A percentile compares a stretch with the other conserved stretches of the same genome.
Conservation (phyloP, 2,797 vertebrate genomes). For the Phrynocephalus guinanensis region DNA sequence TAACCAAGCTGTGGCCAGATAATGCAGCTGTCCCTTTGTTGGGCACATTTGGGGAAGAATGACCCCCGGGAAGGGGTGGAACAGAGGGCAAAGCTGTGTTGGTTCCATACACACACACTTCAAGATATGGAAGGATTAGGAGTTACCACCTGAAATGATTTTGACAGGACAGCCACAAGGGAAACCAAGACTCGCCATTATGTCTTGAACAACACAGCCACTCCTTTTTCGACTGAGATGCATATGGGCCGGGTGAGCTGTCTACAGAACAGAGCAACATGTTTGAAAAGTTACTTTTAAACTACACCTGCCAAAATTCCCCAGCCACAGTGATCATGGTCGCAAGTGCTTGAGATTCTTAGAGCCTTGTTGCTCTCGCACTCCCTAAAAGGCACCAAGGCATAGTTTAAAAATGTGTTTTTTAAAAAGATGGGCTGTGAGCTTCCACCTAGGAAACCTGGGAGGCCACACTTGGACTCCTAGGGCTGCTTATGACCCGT, state of each 20-base stretch:
- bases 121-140: slow-evolving; percentile 28
- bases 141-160: slow-evolving; percentile 22
- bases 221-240: not conserved
- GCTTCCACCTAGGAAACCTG: too few relatives aligned
- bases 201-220: not conserved
- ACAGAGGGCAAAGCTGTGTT: slow-evolving; percentile 34
- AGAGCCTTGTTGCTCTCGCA: too few relatives aligned
- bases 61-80: slow-evolving; percentile 22
- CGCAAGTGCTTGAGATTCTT: too few relatives aligned
- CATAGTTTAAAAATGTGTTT: too few relatives aligned
- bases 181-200: not conserved
- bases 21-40: slow-evolving; percentile 68
- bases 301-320: too few relatives aligned
- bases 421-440: too few relatives aligned
- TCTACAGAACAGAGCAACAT: not conserved
- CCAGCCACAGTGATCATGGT: too few relatives aligned
- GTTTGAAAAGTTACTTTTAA: too few relatives aligned
- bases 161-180: not conserved
- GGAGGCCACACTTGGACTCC: too few relatives aligned
- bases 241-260: not conserved
- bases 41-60: slow-evolving; percentile 20
- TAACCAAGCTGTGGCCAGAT: slow-evolving; percentile 34
- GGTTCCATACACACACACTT: slow-evolving; percentile 37
- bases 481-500: too few relatives aligned
- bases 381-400: too few relatives aligned